These are phyloP conservation scores for Ornithoptera alexandrae DNA, from an alignment of 2,888 invertebrate genomes.

Conservation along the genomic window DNA sequence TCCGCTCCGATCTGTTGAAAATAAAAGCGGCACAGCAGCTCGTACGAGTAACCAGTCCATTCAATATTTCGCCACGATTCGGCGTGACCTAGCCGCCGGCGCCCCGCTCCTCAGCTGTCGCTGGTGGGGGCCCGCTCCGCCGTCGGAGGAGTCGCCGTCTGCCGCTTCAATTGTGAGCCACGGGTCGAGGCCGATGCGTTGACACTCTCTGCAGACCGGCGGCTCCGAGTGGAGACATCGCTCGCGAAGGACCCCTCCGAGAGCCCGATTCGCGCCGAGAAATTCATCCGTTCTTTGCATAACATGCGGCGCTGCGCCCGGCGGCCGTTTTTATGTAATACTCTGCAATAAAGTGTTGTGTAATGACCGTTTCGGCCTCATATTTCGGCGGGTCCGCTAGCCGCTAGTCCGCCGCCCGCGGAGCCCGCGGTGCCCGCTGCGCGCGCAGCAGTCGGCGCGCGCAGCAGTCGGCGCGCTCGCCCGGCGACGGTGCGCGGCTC, in stretches of 20 bases:
- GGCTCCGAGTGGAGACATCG: neutral
- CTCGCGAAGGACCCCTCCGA: slow-evolving; percentile 33
- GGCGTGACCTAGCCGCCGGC: slow-evolving; percentile 18
- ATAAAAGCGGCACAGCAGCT: neutral
- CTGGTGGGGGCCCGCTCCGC: slow-evolving; percentile 25
- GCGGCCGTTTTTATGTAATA: slow-evolving; percentile 74
- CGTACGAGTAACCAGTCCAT: slow-evolving; percentile 15
- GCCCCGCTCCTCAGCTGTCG: neutral
- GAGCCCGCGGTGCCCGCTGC: too few species aligned
- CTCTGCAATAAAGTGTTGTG: slow-evolving; percentile 67
- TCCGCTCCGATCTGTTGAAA: neutral
- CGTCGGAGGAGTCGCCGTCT: slow-evolving; percentile 2
- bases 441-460: slow-evolving; percentile 48
- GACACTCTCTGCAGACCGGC: slow-evolving; percentile 38
- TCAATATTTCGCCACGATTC: slow-evolving; percentile 27
- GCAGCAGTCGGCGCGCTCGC: slow-evolving; percentile 56
- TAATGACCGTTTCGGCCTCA: slow-evolving; percentile 70
- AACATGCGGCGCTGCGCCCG: slow-evolving; percentile 54
- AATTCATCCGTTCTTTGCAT: slow-evolving; percentile 54
- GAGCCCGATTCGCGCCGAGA: slow-evolving; percentile 53
- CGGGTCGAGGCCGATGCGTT: slow-evolving; percentile 37
- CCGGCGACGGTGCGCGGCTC: slow-evolving; percentile 33
- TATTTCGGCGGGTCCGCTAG: slow-evolving; percentile 68
- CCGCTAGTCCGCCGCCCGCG: slow-evolving; percentile 28
- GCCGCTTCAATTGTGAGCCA: slow-evolving; percentile 24